Evolutionary conservation across 2,888 invertebrate species (phyloP).

Genomic region (Camponotus fellah): DNA sequence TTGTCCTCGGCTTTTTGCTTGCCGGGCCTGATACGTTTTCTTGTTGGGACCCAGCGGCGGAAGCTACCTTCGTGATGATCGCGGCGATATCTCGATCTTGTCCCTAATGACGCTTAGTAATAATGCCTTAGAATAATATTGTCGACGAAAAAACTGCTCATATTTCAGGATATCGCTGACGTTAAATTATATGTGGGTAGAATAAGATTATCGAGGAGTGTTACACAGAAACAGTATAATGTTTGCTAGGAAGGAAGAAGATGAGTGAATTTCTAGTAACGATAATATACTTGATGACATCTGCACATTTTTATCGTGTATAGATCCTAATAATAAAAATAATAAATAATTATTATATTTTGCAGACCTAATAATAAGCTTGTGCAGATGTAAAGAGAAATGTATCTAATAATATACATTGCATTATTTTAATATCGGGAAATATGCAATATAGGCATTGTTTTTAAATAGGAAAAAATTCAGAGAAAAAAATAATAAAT

Average conservation of each 20-base stretch:
- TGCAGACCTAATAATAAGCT: background rate
- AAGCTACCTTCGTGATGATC: constrained; percentile 52
- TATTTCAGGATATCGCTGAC: constrained; percentile 33
- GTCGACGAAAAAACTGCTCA: constrained; percentile 18
- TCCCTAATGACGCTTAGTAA: constrained; percentile 69
- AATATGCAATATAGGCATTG: background rate
- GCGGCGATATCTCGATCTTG: constrained; percentile 53
- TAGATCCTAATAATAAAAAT: background rate
- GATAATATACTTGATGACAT: background rate
- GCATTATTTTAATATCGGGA: background rate
- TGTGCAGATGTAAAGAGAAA: background rate
- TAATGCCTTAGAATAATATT: constrained; percentile 51
- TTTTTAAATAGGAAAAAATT: background rate
- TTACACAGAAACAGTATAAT: background rate
- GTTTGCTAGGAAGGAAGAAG: background rate
- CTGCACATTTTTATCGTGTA: background rate
- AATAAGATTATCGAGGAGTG: constrained; percentile 18
- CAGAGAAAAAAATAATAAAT: background rate
- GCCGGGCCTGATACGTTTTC: constrained; percentile 43
- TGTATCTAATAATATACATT: background rate
- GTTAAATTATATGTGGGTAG: constrained; percentile 33
- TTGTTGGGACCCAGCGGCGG: constrained; percentile 43
- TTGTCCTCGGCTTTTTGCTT: constrained; percentile 53
- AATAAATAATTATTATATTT: background rate
- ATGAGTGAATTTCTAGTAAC: background rate